Evolutionary conservation across 2,797 vertebrate genomes (phyloP).

Genomic region (Sebastes aleutianus): DNA sequence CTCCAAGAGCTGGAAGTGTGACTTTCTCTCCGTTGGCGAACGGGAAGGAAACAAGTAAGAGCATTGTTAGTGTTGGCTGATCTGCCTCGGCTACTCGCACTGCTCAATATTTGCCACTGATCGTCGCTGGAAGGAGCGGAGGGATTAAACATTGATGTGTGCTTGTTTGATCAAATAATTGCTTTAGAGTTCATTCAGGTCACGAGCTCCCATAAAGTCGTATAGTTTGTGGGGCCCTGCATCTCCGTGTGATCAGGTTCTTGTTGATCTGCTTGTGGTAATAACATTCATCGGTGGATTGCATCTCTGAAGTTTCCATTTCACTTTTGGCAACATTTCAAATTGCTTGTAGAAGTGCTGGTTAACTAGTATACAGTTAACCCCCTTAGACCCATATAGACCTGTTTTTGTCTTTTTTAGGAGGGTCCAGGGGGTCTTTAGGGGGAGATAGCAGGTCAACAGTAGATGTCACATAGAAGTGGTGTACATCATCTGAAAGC

Average conservation of each 20-base stretch:
- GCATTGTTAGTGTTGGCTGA: slow-evolving; percentile 56
- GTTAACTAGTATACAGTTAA: not conserved
- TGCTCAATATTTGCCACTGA: slow-evolving; percentile 20
- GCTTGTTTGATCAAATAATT: slow-evolving; percentile 11
- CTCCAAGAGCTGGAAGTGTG: slow-evolving; percentile 56
- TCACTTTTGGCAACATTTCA: not conserved
- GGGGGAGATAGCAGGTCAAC: no score
- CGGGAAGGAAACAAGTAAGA: slow-evolving; percentile 55
- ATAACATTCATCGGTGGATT: not conserved
- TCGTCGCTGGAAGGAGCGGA: not conserved
- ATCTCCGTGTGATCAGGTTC: not conserved
- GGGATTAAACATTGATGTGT: slow-evolving; percentile 9
- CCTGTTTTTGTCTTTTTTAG: not conserved
- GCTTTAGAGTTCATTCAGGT: not conserved
- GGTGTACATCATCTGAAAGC: no score
- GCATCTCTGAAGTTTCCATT: not conserved
- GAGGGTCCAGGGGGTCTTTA: no score
- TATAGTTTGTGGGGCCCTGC: not conserved
- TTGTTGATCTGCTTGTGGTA: not conserved
- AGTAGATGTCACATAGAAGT: no score
- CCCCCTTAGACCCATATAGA: no score
- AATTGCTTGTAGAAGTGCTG: not conserved
- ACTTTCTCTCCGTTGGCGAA: slow-evolving; percentile 58
- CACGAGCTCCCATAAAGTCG: not conserved
- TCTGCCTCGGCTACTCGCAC: slow-evolving; percentile 47